These are phyloP conservation scores for Hololepta plana DNA, from an alignment of 2,888 invertebrate species.

Conservation along the genomic window DNA sequence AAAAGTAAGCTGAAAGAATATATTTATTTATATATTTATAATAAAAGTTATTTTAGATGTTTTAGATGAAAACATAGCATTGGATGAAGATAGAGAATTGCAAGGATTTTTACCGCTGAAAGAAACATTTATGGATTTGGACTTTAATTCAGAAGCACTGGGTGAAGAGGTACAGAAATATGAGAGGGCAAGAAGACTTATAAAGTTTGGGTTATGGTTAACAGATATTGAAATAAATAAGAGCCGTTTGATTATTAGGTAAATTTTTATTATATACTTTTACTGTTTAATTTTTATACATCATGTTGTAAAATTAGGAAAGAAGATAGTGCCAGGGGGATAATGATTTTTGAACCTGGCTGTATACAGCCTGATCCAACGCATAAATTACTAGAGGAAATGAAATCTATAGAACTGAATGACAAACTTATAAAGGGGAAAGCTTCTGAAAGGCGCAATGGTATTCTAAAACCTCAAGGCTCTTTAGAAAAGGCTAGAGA, in stretches of 20 bases:
- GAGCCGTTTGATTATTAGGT: conserved; percentile 13
- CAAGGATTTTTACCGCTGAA: conserved; percentile 63
- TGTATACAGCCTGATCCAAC: conserved; percentile 28
- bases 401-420: conserved; percentile 32
- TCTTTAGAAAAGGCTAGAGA: conserved; percentile 48
- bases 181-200: conserved; percentile 30
- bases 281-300: conserved; percentile 1
- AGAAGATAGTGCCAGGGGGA: conserved; percentile 16
- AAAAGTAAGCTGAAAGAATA: conserved; percentile 5
- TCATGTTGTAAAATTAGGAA: conserved; percentile 11
- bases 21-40: conserved; percentile 6
- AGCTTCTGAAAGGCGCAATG: conserved; percentile 23
- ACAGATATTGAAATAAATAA: conserved; percentile 28
- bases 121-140: conserved; percentile 35
- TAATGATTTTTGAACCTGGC: conserved; percentile 23
- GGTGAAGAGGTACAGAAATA: conserved; percentile 27
- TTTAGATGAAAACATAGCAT: conserved; percentile 42
- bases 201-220: conserved; percentile 32
- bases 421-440: conserved; percentile 12
- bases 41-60: conserved; percentile 8
- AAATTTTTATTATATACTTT: conserved; percentile 4
- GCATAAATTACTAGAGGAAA: conserved; percentile 33
- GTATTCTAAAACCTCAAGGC: conserved; percentile 55
- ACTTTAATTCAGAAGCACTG: conserved; percentile 28
- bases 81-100: conserved; percentile 64